phyloP scores from a whole-genome alignment of 2,888 invertebrate genomes.

The Amblyjoppa fuscipennis region DNA sequence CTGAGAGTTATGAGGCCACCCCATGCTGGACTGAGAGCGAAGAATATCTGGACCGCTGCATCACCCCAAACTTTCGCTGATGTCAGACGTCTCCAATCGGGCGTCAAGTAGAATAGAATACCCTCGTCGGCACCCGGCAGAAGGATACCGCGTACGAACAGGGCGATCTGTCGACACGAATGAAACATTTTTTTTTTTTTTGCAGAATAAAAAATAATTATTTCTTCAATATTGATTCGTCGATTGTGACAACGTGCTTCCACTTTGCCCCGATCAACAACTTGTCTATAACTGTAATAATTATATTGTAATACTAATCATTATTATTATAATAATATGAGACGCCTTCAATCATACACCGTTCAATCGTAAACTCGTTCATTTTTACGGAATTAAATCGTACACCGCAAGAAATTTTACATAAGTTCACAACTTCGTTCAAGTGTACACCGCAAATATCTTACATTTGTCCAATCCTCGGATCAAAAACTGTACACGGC shows the following conservation, averaged over 20 bases:
- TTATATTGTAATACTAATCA: too few relatives aligned
- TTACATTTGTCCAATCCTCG: too few relatives aligned
- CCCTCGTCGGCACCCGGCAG: slow-evolving; percentile 92
- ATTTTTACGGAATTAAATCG: too few relatives aligned
- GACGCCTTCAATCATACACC: too few relatives aligned
- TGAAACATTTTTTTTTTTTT: not conserved
- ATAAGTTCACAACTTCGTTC: too few relatives aligned
- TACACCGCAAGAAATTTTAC: too few relatives aligned
- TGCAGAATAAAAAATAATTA: not conserved
- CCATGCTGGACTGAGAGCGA: slow-evolving; percentile 94
- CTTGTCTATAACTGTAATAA: too few relatives aligned
- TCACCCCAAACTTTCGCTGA: slow-evolving; percentile 94
- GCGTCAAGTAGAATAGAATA: slow-evolving; percentile 92
- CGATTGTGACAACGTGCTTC: not conserved
- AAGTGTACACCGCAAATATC: too few relatives aligned
- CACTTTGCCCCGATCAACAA: too few relatives aligned
- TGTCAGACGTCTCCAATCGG: slow-evolving; percentile 90
- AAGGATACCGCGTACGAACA: slow-evolving; percentile 92
- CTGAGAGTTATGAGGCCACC: slow-evolving; percentile 94
- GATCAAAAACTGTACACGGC: too few relatives aligned
- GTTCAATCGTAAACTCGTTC: too few relatives aligned
- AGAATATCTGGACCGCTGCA: slow-evolving; percentile 95
- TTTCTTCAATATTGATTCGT: not conserved
- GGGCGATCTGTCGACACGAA: slow-evolving; percentile 77
- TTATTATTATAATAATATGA: too few relatives aligned